These are phyloP conservation scores for Sarcophaga caerulescens DNA, from an alignment of 2,888 invertebrate genomes.

Conservation along the genomic window DNA sequence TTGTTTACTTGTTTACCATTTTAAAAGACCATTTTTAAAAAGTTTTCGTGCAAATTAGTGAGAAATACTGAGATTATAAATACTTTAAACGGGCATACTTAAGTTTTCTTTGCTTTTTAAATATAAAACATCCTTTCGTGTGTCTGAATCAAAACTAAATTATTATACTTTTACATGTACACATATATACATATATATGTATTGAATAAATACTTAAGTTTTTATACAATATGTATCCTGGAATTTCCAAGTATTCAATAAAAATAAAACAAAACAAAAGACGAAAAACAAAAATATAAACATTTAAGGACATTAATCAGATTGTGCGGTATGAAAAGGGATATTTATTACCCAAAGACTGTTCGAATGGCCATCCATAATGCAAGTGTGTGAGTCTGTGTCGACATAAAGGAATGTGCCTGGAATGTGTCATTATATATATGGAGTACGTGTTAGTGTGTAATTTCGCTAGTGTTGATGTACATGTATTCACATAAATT, in stretches of 20 bases:
- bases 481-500: background rate
- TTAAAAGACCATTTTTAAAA: too few relatives aligned
- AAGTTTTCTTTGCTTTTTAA: too few relatives aligned
- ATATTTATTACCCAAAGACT: conserved; percentile 59
- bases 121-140: too few relatives aligned
- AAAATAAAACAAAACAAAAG: background rate
- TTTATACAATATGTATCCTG: background rate
- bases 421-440: conserved; percentile 11
- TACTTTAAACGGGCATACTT: too few relatives aligned
- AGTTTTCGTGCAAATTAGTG: too few relatives aligned
- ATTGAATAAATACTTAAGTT: too few relatives aligned
- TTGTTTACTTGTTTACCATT: too few relatives aligned
- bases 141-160: background rate
- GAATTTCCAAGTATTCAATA: conserved; percentile 46
- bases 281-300: conserved; percentile 30
- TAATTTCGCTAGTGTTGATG: background rate
- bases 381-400: too few relatives aligned
- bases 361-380: background rate
- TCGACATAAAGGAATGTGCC: conserved; percentile 19
- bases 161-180: background rate
- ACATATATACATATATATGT: background rate
- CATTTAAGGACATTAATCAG: conserved; percentile 60
- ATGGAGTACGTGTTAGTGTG: conserved; percentile 15
- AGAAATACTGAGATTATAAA: too few relatives aligned
- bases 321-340: conserved; percentile 50